Evolutionary conservation across 2,888 invertebrate species (phyloP), one percentile per base, ranked within the genome.

Genomic region (Pristionchus arcanus): DNA sequence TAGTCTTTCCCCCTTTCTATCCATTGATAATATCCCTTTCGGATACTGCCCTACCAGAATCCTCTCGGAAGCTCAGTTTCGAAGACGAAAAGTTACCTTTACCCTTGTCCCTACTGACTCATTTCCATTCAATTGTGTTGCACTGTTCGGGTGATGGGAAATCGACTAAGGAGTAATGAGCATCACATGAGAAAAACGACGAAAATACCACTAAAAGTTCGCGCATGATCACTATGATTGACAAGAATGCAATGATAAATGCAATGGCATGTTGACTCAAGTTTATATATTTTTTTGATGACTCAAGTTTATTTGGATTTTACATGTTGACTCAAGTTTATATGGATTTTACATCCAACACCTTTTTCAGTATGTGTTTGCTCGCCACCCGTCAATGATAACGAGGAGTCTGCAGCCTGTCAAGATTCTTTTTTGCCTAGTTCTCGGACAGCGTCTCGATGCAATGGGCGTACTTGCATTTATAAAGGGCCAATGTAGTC

Each of bases 101-200:
- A n/a, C 42, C 37, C 81, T 13, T 9, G 49, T 49, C 53, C 25
- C 25, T 25, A n/a, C 42, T 81, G 81, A 53, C 7, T 81, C 81
- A 81, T 81, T 49, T 63, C 16, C 49, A 49, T 81, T 81, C 49
- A 81, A 81, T 81, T 53, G 53, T 21, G 21, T 81, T 53, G 81
- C 28, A 28, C 77, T 74, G 15, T 42, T 81, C 81, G 49, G 28
- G 81, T 81, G 81, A 81, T 81, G 81, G 49, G 81, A 81, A 81
- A 81, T 81, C 81, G 81, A 81, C 25, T 81, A 81, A 81, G 63
- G 81, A 81, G 81, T 81, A 53, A 81, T 81, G 81, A 81, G 15
- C 81, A 81, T 81, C 81, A 81, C 81, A 81, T 81, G 81, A 81
- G 81, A 81, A 81, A 81, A 81, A 49, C 49, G 81, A 28, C 81